Conservation (phyloP, 2,797 vertebrate genomes). For the Rhabdomys pumilio region DNA sequence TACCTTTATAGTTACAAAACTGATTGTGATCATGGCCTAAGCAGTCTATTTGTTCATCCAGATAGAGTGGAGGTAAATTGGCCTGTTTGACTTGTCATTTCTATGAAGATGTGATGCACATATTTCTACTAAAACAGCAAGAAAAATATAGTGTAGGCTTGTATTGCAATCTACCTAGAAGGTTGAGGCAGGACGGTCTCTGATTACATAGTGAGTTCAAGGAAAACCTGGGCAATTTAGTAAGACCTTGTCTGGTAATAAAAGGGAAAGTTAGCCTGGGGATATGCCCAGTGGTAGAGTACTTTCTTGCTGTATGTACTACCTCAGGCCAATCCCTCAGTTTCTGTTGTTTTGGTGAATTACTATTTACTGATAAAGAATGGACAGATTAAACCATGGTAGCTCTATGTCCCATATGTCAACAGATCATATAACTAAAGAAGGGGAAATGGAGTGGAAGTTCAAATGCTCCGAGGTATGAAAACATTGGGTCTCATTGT, state of each 20-base stretch:
- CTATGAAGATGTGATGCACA: slow-evolving; percentile 17
- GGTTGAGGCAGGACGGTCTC: neutral
- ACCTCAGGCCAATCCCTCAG: too few relatives aligned
- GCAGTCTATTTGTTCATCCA: slow-evolving; percentile 33
- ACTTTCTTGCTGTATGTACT: neutral
- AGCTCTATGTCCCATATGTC: neutral
- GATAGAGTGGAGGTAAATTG: neutral
- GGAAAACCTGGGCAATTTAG: neutral
- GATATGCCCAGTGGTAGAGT: neutral
- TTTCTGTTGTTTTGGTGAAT: neutral
- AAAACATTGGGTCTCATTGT: neutral
- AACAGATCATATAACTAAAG: neutral
- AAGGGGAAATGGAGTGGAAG: neutral
- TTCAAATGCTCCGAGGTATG: neutral
- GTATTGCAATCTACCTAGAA: neutral
- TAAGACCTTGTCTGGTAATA: neutral
- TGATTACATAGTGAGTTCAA: neutral
- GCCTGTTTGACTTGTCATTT: neutral
- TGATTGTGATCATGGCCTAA: neutral
- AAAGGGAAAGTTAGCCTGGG: neutral
- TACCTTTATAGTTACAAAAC: slow-evolving; percentile 14
- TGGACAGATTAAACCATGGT: neutral
- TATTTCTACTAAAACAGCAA: slow-evolving; percentile 48
- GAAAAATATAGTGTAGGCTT: neutral
- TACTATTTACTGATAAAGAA: slow-evolving; percentile 6